These are phyloP conservation scores for Danaus chrysippus DNA, from an alignment of 2,888 invertebrate genomes.

Conservation along the genomic window DNA sequence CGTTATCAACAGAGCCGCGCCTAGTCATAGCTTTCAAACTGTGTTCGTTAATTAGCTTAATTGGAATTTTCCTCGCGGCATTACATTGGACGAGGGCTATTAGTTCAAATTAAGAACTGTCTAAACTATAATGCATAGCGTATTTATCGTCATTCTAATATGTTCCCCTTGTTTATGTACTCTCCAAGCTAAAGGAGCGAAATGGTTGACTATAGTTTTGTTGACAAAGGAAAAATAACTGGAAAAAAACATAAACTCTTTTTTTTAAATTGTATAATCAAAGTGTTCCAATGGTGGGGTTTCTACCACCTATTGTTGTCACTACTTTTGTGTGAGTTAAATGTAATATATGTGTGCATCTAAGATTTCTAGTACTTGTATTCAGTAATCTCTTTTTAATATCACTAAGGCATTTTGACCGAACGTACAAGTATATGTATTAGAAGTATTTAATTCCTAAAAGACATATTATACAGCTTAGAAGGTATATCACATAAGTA, in stretches of 20 bases:
- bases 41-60: constrained; percentile 76
- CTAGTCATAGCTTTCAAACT: constrained; percentile 64
- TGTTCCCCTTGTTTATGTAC: not conserved
- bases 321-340: too few relatives aligned
- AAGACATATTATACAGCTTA: not conserved
- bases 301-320: too few relatives aligned
- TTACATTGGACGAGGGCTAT: constrained; percentile 73
- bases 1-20: constrained; percentile 66
- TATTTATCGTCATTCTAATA: constrained; percentile 17
- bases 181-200: not conserved
- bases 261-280: too few relatives aligned
- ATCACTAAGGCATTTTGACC: too few relatives aligned
- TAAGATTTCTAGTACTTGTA: too few relatives aligned
- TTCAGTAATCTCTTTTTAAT: too few relatives aligned
- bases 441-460: not conserved
- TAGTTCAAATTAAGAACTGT: constrained; percentile 76
- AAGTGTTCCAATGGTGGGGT: too few relatives aligned
- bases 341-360: too few relatives aligned
- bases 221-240: not conserved
- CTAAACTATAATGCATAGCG: constrained; percentile 29
- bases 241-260: too few relatives aligned
- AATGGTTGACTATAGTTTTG: not conserved
- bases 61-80: constrained; percentile 74
- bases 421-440: not conserved
- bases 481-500: constrained; percentile 16